Conservation (phyloP, 2,797 vertebrate genomes). For the Cirrhinus mrigala region DNA sequence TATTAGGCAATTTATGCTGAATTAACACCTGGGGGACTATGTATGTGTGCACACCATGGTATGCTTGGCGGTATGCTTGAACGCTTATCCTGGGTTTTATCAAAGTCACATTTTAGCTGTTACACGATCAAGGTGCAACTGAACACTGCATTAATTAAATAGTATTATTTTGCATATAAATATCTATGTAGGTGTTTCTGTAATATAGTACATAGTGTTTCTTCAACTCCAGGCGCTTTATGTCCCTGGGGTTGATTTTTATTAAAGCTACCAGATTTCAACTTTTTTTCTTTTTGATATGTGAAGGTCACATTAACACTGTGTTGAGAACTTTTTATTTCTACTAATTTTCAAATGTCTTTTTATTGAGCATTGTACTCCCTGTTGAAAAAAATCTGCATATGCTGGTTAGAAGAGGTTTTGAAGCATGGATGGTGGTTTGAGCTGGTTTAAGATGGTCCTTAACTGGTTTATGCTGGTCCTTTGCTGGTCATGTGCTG, state of each 20-base stretch:
- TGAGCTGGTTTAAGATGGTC: no score
- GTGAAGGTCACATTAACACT: neutral
- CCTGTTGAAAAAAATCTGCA: no score
- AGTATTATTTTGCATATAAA: neutral
- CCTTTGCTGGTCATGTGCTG: no score
- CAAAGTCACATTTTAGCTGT: constrained; percentile 22
- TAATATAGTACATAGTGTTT: constrained; percentile 9
- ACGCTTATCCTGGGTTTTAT: constrained; percentile 17
- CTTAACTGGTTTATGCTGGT: no score
- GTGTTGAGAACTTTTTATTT: neutral
- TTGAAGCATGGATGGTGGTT: no score
- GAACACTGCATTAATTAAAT: constrained; percentile 43
- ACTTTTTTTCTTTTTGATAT: neutral
- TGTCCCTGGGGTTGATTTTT: neutral
- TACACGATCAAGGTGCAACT: constrained; percentile 24
- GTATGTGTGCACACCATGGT: constrained; percentile 4
- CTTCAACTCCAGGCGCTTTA: neutral
- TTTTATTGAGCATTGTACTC: no score
- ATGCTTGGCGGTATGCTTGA: neutral
- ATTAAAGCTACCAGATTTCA: constrained; percentile 1
- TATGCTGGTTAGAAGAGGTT: no score
- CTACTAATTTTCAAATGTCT: neutral
- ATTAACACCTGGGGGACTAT: constrained; percentile 19
- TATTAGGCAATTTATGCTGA: constrained; percentile 7
- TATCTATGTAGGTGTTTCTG: constrained; percentile 11